These are phyloP conservation scores for Fistularia tabacaria DNA, from an alignment of 2,797 vertebrate genomes.

Conservation along the genomic window DNA sequence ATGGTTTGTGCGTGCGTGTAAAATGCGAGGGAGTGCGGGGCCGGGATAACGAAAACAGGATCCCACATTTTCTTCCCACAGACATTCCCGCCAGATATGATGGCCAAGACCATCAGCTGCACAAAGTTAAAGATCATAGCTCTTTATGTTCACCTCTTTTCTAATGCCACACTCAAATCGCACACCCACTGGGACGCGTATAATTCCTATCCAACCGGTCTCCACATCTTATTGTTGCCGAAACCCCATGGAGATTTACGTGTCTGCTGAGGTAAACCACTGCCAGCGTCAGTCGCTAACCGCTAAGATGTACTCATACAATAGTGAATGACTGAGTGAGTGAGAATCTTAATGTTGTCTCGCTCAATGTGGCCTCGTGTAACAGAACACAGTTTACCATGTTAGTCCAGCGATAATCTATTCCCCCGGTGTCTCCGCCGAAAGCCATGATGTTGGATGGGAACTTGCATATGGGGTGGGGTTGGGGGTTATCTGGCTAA, in stretches of 20 bases:
- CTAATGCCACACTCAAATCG: slow-evolving; percentile 46
- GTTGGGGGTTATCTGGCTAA: slow-evolving; percentile 76
- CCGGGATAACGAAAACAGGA: slow-evolving; percentile 1
- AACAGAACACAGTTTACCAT: slow-evolving; percentile 51
- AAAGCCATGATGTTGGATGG: slow-evolving; percentile 59
- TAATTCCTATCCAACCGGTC: slow-evolving; percentile 53
- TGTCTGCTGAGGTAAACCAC: slow-evolving; percentile 71
- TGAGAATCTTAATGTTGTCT: slow-evolving; percentile 41
- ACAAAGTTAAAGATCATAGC: slow-evolving; percentile 64
- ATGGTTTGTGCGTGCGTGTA: slow-evolving; percentile 1
- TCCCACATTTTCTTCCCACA: slow-evolving; percentile 45
- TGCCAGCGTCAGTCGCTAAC: slow-evolving; percentile 44
- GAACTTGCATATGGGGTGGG: slow-evolving; percentile 41
- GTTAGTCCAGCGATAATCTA: slow-evolving; percentile 64
- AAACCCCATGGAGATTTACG: slow-evolving; percentile 46
- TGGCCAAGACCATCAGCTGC: slow-evolving; percentile 62
- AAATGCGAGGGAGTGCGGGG: slow-evolving; percentile 4
- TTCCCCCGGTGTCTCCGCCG: slow-evolving; percentile 56
- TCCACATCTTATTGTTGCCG: slow-evolving; percentile 42
- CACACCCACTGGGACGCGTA: slow-evolving; percentile 41
- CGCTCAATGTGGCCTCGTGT: slow-evolving; percentile 18
- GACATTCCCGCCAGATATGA: slow-evolving; percentile 27
- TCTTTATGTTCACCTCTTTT: slow-evolving; percentile 75
- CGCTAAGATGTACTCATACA: slow-evolving; percentile 44
- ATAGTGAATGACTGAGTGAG: slow-evolving; percentile 66